phyloP scores from a whole-genome alignment of 2,797 vertebrate species.

The Rallus crepitans region DNA sequence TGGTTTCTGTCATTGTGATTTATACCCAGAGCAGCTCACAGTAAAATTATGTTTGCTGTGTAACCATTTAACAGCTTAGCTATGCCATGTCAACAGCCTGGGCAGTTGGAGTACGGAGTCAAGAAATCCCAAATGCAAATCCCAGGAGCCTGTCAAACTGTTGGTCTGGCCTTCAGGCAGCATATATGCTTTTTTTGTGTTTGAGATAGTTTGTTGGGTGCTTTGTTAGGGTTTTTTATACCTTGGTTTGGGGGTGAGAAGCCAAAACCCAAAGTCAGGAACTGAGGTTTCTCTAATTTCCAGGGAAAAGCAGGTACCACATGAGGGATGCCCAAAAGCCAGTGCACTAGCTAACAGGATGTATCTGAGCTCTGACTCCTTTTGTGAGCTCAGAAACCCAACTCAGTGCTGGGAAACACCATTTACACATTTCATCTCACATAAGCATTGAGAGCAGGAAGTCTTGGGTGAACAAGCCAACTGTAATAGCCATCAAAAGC shows the following conservation, averaged over 20 bases:
- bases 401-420: background rate
- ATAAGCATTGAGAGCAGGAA: background rate
- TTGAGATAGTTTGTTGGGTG: no score
- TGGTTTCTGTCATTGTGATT: slow-evolving; percentile 2
- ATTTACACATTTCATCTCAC: rapidly evolving
- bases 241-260: background rate
- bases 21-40: background rate
- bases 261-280: background rate
- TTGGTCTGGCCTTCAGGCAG: background rate
- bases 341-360: background rate
- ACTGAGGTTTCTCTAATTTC: background rate
- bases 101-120: background rate
- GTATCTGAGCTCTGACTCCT: background rate
- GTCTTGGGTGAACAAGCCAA: background rate
- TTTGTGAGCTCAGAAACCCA: background rate
- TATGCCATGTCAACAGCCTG: rapidly evolving
- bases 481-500: background rate
- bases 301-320: background rate
- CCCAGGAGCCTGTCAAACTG: background rate
- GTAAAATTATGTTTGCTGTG: background rate
- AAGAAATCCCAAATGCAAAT: background rate
- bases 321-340: background rate
- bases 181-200: no score
- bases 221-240: no score
- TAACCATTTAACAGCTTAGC: background rate